A percentile compares a stretch with the other conserved stretches of the same genome.
Conservation (phyloP, 2,888 invertebrate genomes). For the Noctua pronuba region DNA sequence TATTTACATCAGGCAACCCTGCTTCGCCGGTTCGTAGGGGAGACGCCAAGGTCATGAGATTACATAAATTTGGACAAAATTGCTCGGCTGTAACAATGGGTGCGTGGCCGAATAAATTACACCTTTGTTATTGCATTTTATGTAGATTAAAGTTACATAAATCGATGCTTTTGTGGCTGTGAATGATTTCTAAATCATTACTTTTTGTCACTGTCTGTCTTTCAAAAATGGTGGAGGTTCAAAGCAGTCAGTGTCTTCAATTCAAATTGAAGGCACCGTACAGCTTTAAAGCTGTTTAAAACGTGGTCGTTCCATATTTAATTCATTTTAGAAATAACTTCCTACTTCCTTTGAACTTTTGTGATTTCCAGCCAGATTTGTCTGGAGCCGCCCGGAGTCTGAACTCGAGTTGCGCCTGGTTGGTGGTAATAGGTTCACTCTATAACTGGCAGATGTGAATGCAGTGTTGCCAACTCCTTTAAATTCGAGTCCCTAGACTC, state of each 20-base stretch:
- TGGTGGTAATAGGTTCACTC: not conserved
- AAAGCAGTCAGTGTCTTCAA: not conserved
- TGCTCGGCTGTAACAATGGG: constrained; percentile 45
- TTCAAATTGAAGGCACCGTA: not conserved
- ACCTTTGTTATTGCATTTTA: constrained; percentile 47
- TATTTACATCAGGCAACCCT: constrained; percentile 60
- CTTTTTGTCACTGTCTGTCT: not conserved
- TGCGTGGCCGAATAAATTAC: constrained; percentile 56
- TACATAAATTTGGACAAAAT: constrained; percentile 67
- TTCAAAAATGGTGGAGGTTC: not conserved
- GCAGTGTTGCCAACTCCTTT: too few species aligned
- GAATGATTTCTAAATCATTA: not conserved
- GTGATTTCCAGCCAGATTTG: not conserved
- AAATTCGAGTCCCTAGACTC: too few species aligned
- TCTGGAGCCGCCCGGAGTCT: not conserved
- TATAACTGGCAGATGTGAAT: not conserved
- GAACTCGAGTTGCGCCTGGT: not conserved
- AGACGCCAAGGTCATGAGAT: constrained; percentile 65
- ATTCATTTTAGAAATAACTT: not conserved
- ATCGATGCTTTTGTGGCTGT: constrained; percentile 28
- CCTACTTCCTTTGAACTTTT: not conserved
- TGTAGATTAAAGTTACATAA: constrained; percentile 37
- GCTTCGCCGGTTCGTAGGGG: constrained; percentile 58
- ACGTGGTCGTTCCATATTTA: not conserved
- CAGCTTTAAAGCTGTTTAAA: not conserved